Percentiles rank a stretch among this genome's conserved stretches.
These are phyloP conservation scores for Neodiprion lecontei DNA, from an alignment of 1,140 invertebrate genomes.

Conservation along the genomic window DNA sequence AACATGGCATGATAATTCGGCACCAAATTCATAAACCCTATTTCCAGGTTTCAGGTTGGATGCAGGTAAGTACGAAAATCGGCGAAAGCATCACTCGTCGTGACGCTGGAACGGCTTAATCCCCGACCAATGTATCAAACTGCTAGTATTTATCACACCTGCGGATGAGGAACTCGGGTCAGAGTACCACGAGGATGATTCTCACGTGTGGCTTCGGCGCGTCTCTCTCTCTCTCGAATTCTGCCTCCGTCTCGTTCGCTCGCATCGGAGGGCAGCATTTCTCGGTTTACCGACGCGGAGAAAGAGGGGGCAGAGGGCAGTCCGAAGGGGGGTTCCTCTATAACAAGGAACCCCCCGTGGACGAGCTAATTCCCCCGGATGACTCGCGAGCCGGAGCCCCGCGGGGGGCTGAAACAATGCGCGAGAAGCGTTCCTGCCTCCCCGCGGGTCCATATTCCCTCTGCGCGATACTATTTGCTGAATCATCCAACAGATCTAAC, in stretches of 20 bases:
- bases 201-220: neutral
- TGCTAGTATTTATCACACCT: neutral
- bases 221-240: neutral
- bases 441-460: constrained; percentile 37
- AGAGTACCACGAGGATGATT: neutral
- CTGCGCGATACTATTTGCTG: constrained; percentile 42
- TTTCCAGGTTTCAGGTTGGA: too few species aligned
- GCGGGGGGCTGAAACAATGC: constrained; percentile 61
- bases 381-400: constrained; percentile 54
- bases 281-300: neutral
- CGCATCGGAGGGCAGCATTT: neutral
- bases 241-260: neutral
- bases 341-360: constrained; percentile 60
- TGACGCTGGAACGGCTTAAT: too few species aligned
- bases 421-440: constrained; percentile 44
- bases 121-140: too few species aligned
- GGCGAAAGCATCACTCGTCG: too few species aligned
- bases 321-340: constrained; percentile 36
- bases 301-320: constrained; percentile 27
- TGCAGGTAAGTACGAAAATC: too few species aligned
- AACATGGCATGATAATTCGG: too few species aligned
- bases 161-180: neutral
- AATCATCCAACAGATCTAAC: constrained; percentile 39
- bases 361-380: constrained; percentile 59
- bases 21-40: too few species aligned